Conservation (phyloP, 2,113 vertebrate species). For the Seriola aureovittata region DNA sequence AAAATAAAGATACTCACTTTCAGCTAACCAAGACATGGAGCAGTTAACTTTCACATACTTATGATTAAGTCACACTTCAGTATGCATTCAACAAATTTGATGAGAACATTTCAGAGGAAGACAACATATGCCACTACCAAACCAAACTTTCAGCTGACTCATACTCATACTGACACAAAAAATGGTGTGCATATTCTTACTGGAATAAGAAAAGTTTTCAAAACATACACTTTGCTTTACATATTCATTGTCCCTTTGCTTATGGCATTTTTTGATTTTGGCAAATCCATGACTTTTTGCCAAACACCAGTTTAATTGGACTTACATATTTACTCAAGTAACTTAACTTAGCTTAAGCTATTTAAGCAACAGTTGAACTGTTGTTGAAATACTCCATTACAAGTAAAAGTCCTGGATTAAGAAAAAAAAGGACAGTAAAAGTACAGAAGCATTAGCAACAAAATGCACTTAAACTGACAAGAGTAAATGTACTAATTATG, state of each 20-base stretch:
- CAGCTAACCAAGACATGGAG: slow-evolving; percentile 21
- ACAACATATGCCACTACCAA: not conserved
- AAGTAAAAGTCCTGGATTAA: too few species aligned
- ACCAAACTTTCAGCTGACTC: not conserved
- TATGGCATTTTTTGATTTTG: not conserved
- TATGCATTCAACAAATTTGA: not conserved
- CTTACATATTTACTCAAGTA: too few species aligned
- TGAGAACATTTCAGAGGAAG: not conserved
- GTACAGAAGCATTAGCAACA: not conserved
- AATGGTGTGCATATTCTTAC: not conserved
- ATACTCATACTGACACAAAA: too few species aligned
- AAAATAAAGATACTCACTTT: slow-evolving; percentile 18
- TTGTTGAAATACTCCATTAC: not conserved
- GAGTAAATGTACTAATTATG: not conserved
- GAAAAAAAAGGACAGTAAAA: not conserved
- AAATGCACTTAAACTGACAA: not conserved
- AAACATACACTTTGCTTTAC: not conserved
- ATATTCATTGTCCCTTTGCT: not conserved
- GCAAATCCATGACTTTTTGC: too few species aligned
- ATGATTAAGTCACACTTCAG: slow-evolving; percentile 5
- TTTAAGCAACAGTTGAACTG: too few species aligned
- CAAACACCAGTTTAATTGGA: too few species aligned
- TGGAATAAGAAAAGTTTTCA: not conserved
- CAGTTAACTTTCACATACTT: slow-evolving; percentile 5
- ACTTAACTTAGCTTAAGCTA: too few species aligned